Evolutionary conservation across 2,113 vertebrate genomes (phyloP), one percentile per base, ranked within the genome.

Genomic region (Manacus vitellinus): DNA sequence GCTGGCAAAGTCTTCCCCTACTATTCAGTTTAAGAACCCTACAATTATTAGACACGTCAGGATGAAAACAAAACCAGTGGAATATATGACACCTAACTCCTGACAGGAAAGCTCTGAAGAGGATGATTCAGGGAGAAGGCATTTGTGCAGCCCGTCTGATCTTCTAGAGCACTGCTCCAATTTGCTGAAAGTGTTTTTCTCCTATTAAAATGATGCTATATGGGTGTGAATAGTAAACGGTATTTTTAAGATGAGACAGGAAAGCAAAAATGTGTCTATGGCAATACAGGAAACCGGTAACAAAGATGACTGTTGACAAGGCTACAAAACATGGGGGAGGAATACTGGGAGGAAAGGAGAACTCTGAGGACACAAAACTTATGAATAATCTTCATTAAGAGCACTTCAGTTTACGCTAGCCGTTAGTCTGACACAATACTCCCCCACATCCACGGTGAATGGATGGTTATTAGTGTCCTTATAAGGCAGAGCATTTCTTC

Each of bases 151-250:
- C 49, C 68, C 61, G 12, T 81, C 61, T 92, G 68, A 87, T 86
- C 75, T 90, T 61, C 61, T 39, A 81, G 65, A 96, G 61, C 77
- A 78, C 47, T 62, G 56, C n/a, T 86, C 23, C 9, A 52, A 74
- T 85, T 86, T 92, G 76, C 56, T 86, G 44, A 65, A 75, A 77
- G 49, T 84, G 47, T 72, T 94, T 90, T 96, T 85, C 88, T 88
- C 65, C 47, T 56, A 21, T 76, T 86, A 63, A 75, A 67, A 67
- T 61, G 33, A 52, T 27, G 51, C 41, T 65, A 88, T 43, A 71
- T 3, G 8, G 39, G 41, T 72, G 23, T 39, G 65, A 94, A 91
- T 47, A 88, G 72, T 78, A 80, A 94, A 78, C 21, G 13, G 19
- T n/a, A 61, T 68, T 92, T 93, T 90, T 91, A 67, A 35, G 75